Percentiles rank a stretch among this genome's conserved stretches.
These are phyloP conservation scores for Xiphorhynchus erythropygius DNA, from an alignment of 2,797 vertebrate genomes.

Conservation along the genomic window DNA sequence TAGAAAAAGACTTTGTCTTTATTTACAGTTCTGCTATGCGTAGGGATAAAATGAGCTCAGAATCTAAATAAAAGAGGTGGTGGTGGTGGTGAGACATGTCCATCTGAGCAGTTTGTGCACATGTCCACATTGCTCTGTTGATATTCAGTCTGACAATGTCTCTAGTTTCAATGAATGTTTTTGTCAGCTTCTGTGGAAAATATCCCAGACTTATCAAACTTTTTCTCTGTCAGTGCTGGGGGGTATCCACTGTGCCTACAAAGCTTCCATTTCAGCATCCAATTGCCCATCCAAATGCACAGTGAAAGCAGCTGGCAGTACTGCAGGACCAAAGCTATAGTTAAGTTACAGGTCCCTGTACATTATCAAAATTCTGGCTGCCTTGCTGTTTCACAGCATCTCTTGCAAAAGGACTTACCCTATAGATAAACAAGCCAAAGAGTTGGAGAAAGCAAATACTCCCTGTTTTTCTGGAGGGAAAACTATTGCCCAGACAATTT, in stretches of 20 bases:
- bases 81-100: not conserved
- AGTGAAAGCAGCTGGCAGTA: not conserved
- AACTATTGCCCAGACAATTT: not conserved
- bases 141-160: not conserved
- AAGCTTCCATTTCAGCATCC: not conserved
- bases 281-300: not conserved
- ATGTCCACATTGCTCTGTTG: not conserved
- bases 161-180: not conserved
- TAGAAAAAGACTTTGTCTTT: not conserved
- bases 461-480: not conserved
- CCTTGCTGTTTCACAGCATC: not conserved
- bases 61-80: not conserved
- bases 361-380: not conserved
- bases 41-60: not conserved
- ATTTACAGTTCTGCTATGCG: not conserved
- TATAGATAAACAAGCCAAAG: not conserved
- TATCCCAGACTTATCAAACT: not conserved
- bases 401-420: not conserved
- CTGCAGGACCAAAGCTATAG: not conserved
- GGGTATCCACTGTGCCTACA: not conserved
- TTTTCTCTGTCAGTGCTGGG: not conserved
- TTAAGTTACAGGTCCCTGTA: not conserved
- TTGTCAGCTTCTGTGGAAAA: not conserved
- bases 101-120: not conserved
- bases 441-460: not conserved